Evolutionary conservation across 2,888 invertebrate genomes (phyloP), one percentile per base, ranked within the genome.

Genomic region (Tanaodytes sp.): DNA sequence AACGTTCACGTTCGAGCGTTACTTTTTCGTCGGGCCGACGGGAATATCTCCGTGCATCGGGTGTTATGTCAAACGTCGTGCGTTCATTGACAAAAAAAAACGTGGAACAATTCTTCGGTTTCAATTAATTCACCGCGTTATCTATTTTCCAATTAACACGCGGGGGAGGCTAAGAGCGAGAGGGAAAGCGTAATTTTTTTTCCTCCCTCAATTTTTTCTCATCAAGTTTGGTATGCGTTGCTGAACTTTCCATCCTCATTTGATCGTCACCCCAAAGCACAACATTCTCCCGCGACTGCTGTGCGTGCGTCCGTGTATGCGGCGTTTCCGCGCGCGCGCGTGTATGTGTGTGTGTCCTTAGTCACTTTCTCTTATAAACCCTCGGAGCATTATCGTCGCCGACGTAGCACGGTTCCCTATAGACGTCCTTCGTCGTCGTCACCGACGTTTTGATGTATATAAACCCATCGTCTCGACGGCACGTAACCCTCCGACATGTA

Each of bases 321-420:
- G 23, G 23, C 4, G 23, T 5, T 4, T 23, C 5, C 23, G 23
- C 23, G 23, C 23, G 23, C 8, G 23, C 23, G 23, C 23, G 23
- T 5, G 23, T 23, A 8, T 45, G 43, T 51, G 30, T 62, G 45
- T 39, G 31, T 40, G 58, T 65, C 51, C 62, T 65, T 61, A 62
- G 72, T 72, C 65, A 72, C 67, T 63, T 71, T 64, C 48, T 52
- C 63, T 64, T 64, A 61, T 48, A 57, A 61, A 71, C 64, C 64
- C 64, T 64, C 51, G 51, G 51, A 64, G 57, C 63, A 71, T 67
- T 71, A 71, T 67, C 64, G 67, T 67, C 67, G 57, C 59, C 67
- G 61, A 62, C 68, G 52, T 58, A 36, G 58, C 62, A 57, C n/a
- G 42, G 63, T 58, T 63, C 62, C 51, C 62, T 68, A 57, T 68